Conservation (phyloP, 2,888 invertebrate genomes). For the Drosophila colorata region DNA sequence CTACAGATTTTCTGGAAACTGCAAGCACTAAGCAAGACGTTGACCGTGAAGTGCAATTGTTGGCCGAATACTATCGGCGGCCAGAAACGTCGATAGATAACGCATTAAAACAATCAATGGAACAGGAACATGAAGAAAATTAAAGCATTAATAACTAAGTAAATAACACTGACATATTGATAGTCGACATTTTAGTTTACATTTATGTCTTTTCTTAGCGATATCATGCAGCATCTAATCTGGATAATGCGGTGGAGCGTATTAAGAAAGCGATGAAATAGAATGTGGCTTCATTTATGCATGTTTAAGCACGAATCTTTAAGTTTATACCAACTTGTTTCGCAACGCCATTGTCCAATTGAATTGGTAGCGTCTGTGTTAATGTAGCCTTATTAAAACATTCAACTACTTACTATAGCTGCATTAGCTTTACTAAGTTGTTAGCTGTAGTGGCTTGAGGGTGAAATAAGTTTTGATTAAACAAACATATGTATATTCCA, state of each 20-base stretch:
- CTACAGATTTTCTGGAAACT: slow-evolving; percentile 24
- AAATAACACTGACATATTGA: background rate
- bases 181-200: background rate
- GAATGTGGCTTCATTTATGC: slow-evolving; percentile 13
- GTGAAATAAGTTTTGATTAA: slow-evolving; percentile 48
- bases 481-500: slow-evolving; percentile 58
- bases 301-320: slow-evolving; percentile 41
- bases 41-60: slow-evolving; percentile 17
- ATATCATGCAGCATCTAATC: slow-evolving; percentile 1
- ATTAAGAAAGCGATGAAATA: slow-evolving; percentile 4
- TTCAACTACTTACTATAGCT: slow-evolving; percentile 42
- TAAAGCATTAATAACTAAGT: slow-evolving; percentile 40
- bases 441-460: slow-evolving; percentile 46
- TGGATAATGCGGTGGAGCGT: slow-evolving; percentile 11
- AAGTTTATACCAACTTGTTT: slow-evolving; percentile 42
- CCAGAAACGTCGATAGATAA: slow-evolving; percentile 15
- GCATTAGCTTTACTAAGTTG: slow-evolving; percentile 41
- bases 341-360: slow-evolving; percentile 62
- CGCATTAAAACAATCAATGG: slow-evolving; percentile 10
- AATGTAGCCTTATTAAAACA: slow-evolving; percentile 42
- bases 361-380: slow-evolving; percentile 65
- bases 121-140: slow-evolving; percentile 25
- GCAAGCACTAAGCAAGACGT: slow-evolving; percentile 15
- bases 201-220: background rate
- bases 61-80: slow-evolving; percentile 15